Conservation (phyloP, 2,888 invertebrate species). For the Acleris cristana region DNA sequence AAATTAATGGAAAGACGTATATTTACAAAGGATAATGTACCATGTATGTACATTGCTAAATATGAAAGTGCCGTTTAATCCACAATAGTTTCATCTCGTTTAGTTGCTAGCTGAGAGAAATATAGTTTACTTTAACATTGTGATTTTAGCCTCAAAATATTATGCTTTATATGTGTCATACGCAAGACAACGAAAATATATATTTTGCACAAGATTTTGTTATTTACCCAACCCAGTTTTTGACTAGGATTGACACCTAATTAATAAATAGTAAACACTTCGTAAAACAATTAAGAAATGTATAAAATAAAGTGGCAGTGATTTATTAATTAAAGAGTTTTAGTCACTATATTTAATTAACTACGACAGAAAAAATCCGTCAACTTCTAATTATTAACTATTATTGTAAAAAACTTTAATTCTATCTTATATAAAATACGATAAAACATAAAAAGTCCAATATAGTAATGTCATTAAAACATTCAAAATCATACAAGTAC, state of each 20-base stretch:
- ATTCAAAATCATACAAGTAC: conserved; percentile 3
- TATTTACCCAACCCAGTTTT: conserved; percentile 73
- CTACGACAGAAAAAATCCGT: conserved; percentile 42
- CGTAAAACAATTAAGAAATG: conserved; percentile 39
- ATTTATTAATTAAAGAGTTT: conserved; percentile 50
- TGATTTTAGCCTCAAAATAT: too few species aligned
- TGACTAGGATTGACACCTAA: conserved; percentile 81
- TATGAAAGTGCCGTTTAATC: too few species aligned
- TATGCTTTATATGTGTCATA: too few species aligned
- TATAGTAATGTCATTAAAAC: conserved; percentile 11
- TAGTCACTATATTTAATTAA: conserved; percentile 49
- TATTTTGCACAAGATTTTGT: conserved; percentile 19
- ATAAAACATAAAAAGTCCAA: conserved; percentile 17
- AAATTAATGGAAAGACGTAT: neutral
- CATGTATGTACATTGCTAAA: too few species aligned
- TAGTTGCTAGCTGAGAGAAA: too few species aligned
- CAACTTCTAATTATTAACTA: conserved; percentile 13
- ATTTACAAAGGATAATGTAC: neutral
- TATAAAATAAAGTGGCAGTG: conserved; percentile 72
- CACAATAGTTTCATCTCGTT: too few species aligned
- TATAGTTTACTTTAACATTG: too few species aligned
- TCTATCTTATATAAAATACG: conserved; percentile 15
- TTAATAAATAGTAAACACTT: conserved; percentile 44
- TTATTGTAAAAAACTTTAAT: conserved; percentile 5
- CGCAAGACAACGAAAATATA: neutral